Conservation (phyloP, 1,140 invertebrate genomes). For the Caerostris extrusa region DNA sequence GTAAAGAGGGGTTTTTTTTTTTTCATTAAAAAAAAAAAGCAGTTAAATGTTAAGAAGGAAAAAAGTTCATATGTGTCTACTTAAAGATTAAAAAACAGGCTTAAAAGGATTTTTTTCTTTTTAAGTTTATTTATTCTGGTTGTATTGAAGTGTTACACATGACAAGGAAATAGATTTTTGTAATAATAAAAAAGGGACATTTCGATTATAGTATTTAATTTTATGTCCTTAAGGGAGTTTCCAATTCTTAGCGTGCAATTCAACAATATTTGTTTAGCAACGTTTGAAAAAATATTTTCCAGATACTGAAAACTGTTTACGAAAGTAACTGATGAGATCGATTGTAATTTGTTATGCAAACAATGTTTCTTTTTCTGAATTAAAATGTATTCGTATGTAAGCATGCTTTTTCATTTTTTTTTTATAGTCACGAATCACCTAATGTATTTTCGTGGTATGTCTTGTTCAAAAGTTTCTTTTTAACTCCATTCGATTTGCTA, state of each 20-base stretch:
- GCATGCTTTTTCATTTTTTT: not conserved
- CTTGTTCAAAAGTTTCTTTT: not conserved
- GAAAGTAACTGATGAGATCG: not conserved
- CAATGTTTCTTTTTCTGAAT: conserved; percentile 26
- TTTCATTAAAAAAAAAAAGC: not conserved
- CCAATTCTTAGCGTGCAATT: not conserved
- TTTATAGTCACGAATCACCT: not conserved
- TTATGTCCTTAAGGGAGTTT: not conserved
- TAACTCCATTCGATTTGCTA: not conserved
- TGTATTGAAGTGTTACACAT: not conserved
- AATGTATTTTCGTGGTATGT: not conserved
- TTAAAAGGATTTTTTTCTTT: not conserved
- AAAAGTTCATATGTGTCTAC: not conserved
- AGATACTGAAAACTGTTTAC: not conserved
- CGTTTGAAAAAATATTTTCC: conserved; percentile 17
- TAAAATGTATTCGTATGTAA: conserved; percentile 20
- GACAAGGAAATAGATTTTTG: not conserved
- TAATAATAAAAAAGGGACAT: not conserved
- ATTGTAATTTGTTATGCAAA: conserved; percentile 40
- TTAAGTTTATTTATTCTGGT: not conserved
- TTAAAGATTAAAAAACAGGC: conserved; percentile 35
- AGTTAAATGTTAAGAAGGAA: not conserved
- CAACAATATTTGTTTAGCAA: conserved; percentile 1
- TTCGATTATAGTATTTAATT: not conserved
- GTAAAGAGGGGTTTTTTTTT: not conserved